Conservation (phyloP, 2,888 invertebrate genomes). For the Eristalis intricaria region DNA sequence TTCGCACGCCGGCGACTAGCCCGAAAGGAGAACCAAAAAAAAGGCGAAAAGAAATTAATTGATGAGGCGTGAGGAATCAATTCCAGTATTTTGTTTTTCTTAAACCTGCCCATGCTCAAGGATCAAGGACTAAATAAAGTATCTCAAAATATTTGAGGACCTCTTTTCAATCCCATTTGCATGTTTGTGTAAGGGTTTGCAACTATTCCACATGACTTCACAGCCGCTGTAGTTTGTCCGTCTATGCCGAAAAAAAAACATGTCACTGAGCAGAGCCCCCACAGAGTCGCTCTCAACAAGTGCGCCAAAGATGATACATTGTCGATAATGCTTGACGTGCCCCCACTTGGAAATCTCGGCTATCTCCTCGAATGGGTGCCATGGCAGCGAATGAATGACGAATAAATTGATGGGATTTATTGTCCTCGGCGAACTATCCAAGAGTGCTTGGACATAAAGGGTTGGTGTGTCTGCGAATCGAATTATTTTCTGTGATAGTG, state of each 20-base stretch:
- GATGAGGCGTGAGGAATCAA: conserved; percentile 52
- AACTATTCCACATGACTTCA: conserved; percentile 56
- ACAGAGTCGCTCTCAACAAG: conserved; percentile 39
- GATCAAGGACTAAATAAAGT: conserved; percentile 28
- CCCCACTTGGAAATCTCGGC: background rate
- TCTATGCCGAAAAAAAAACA: conserved; percentile 5
- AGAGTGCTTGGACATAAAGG: background rate
- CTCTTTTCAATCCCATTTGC: conserved; percentile 30
- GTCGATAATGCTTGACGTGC: conserved; percentile 44
- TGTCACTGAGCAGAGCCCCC: conserved; percentile 44
- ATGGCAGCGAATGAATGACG: conserved; percentile 41
- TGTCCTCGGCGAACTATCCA: background rate
- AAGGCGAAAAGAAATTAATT: conserved; percentile 16
- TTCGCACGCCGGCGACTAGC: conserved; percentile 26
- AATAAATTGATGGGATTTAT: conserved; percentile 45
- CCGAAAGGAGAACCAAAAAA: background rate
- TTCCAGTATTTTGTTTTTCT: conserved; percentile 3
- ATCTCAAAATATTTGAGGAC: conserved; percentile 27
- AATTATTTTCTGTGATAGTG: conserved; percentile 32
- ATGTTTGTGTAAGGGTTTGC: conserved; percentile 46
- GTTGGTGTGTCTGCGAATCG: conserved; percentile 35
- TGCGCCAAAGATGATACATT: conserved; percentile 52
- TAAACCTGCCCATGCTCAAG: background rate
- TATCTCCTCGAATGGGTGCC: conserved; percentile 10
- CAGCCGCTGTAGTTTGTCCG: conserved; percentile 7